These are phyloP conservation scores for Chaetops frenatus DNA, from an alignment of 2,113 vertebrate species.

Conservation along the genomic window DNA sequence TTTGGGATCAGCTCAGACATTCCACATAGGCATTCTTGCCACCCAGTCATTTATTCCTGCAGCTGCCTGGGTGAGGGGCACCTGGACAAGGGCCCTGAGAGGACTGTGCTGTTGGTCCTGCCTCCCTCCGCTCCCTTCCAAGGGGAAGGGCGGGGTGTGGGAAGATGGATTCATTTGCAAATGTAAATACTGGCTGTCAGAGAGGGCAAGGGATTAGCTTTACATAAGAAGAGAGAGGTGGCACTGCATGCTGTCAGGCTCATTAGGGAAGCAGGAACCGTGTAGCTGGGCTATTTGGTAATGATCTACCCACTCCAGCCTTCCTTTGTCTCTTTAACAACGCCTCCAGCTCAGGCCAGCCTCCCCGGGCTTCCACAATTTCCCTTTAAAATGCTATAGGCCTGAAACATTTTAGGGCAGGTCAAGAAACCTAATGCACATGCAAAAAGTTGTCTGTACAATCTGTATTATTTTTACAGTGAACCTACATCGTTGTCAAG, in stretches of 20 bases:
- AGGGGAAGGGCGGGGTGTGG: not conserved
- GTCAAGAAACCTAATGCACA: not conserved
- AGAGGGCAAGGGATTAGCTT: constrained; percentile 40
- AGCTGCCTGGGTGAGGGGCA: not conserved
- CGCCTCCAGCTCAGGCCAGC: not conserved
- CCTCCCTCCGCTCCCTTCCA: not conserved
- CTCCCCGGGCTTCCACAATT: not conserved
- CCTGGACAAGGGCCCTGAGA: not conserved
- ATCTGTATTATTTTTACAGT: not conserved
- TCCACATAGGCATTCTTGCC: not conserved
- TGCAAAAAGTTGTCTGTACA: not conserved
- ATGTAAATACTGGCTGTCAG: constrained; percentile 37
- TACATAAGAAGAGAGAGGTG: constrained; percentile 18
- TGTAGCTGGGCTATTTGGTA: constrained; percentile 29
- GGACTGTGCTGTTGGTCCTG: fast-evolving
- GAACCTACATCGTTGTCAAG: not conserved
- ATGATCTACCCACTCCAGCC: constrained; percentile 39
- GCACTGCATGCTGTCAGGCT: constrained; percentile 51
- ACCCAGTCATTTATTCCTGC: not conserved
- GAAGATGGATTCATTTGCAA: constrained; percentile 46
- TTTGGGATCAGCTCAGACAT: not conserved
- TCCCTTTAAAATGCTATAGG: not conserved
- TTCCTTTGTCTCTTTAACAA: constrained; percentile 45
- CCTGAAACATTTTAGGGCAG: not conserved
- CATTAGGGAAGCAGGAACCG: constrained; percentile 46